Base-by-base conservation (phyloP, 2,888 invertebrate species). In the Cantharis rustica region DNA sequence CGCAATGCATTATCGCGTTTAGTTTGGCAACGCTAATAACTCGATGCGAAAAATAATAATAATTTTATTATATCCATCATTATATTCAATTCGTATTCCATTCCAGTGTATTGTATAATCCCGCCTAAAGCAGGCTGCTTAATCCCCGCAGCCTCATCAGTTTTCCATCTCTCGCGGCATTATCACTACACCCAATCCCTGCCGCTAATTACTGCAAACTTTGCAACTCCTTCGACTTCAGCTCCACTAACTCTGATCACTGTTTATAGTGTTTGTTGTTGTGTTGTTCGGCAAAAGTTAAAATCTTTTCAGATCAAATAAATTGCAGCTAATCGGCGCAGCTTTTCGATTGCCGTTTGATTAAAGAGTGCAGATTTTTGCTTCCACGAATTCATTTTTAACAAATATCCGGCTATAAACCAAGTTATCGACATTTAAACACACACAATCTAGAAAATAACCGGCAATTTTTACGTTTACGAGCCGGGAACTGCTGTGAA, bases 71-170 rank as follows among this genome's bases (percentile, higher is more conserved):
- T 68, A 66, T 66, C 47, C 81, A 80, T 82, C 80, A 84, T 84
- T 84, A 83, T 84, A 83, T 84, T 84, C 84, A 83, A 84, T 84
- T 84, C 83, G 83, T 84, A 84, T 84, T 84, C 83, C 79, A 81
- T 83, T 80, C 82, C 81, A 84, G 83, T 84, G 84, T 85, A 84
- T 85, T 85, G 84, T 83, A 82, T 86, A 86, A 86, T 86, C 85
- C 85, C 81, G 82, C 83, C 80, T 79, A 78, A 79, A 82, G 83
- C 83, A 82, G 82, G 81, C 82, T 82, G 83, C 79, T 82, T 85
- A 86, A 86, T 86, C 86, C 85, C 85, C 81, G 83, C 85, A 85
- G 86, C 84, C 85, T 86, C 86, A 86, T 87, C 86, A 86, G 86
- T 86, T 86, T 85, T 85, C 83, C 86, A 86, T 86, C 85, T 86